Evolutionary conservation across 2,113 vertebrate genomes (phyloP).

Genomic region (Junco hyemalis): DNA sequence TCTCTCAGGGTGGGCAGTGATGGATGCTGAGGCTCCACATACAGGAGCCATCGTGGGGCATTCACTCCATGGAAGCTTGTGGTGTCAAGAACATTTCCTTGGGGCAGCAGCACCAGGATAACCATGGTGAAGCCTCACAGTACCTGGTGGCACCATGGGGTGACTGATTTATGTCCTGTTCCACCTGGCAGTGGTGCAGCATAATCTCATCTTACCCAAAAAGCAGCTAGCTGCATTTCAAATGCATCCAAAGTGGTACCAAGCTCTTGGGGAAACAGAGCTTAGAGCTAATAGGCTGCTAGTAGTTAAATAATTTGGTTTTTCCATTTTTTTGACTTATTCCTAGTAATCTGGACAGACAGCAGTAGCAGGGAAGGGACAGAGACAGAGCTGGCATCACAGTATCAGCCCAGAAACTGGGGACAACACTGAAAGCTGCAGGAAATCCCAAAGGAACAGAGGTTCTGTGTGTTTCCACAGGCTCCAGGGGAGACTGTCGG

Average conservation of each 20-base stretch:
- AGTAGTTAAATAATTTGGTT: background rate
- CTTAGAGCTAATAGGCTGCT: background rate
- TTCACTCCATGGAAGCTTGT: rapidly evolving
- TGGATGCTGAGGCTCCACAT: background rate
- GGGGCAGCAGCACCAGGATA: background rate
- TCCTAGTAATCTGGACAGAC: background rate
- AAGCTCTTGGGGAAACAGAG: background rate
- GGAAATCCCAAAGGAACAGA: background rate
- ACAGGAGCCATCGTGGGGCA: rapidly evolving
- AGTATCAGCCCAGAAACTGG: background rate
- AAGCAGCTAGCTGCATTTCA: rapidly evolving
- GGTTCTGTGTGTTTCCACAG: rapidly evolving
- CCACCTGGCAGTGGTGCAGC: rapidly evolving
- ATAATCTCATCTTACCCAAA: background rate
- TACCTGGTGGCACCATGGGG: rapidly evolving
- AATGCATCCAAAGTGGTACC: background rate
- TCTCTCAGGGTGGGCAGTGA: background rate
- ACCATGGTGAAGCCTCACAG: background rate
- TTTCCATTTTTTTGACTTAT: background rate
- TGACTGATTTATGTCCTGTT: background rate
- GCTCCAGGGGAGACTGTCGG: background rate
- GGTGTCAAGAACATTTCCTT: background rate
- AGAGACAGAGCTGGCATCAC: background rate
- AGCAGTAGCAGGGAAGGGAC: background rate
- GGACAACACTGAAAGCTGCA: background rate